phyloP scores from a whole-genome alignment of 2,113 vertebrate genomes.

The Halichoerus grypus region DNA sequence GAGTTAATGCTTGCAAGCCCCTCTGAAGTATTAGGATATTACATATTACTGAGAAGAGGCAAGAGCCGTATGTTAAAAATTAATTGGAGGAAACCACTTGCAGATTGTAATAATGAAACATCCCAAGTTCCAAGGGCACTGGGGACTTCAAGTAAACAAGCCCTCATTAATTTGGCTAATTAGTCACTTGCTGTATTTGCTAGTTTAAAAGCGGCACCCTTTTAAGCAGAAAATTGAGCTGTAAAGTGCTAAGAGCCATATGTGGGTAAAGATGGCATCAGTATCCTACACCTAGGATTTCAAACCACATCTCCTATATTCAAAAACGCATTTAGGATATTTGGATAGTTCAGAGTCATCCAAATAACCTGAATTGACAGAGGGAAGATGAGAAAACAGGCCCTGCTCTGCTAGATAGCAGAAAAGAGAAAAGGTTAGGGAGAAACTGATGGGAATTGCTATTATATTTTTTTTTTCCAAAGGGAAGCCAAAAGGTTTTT shows the following conservation, averaged over 20 bases:
- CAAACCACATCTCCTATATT: not conserved
- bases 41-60: slow-evolving; percentile 47
- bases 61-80: slow-evolving; percentile 71
- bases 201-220: slow-evolving; percentile 71
- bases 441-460: not conserved
- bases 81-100: slow-evolving; percentile 64
- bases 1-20: slow-evolving; percentile 62
- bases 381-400: not conserved
- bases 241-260: slow-evolving; percentile 64
- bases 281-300: slow-evolving; percentile 8
- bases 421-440: not conserved
- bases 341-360: slow-evolving; percentile 16
- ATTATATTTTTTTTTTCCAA: not conserved
- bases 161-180: slow-evolving; percentile 84
- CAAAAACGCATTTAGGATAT: not conserved
- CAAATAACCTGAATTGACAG: not conserved
- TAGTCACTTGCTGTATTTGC: slow-evolving; percentile 80
- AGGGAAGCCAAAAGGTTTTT: not conserved
- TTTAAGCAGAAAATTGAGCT: slow-evolving; percentile 82
- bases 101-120: slow-evolving; percentile 69
- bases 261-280: slow-evolving; percentile 45
- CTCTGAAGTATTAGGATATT: slow-evolving; percentile 69
- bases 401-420: not conserved
- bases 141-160: slow-evolving; percentile 82
- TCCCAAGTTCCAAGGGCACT: slow-evolving; percentile 74